Evolutionary conservation across 2,797 vertebrate species (phyloP), one percentile per base, ranked within the genome.

Genomic region (Pipistrellus pygmaeus): DNA sequence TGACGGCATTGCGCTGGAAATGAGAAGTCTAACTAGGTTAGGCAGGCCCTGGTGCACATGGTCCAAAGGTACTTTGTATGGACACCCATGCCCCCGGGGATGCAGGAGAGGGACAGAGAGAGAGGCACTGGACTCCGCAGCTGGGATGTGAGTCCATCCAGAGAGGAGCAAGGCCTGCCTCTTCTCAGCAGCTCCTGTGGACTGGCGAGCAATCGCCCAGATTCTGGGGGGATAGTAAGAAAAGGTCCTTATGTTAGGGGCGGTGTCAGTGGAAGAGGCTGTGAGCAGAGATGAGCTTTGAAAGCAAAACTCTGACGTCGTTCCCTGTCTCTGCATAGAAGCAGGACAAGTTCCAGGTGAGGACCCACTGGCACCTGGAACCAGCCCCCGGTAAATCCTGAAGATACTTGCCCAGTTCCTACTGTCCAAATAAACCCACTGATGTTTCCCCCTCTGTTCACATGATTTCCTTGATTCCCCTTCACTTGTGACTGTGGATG

Each of bases 1-100:
- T 97, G 98, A 97, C 97, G 97, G 95, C 95, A 97, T 98, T 97
- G 98, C 84, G 91, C 95, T 96, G 97, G 98, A 98, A 98, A 98
- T 97, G 98, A 98, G 98, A 98, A 98, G 97, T 97, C 97, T 98
- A 98, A 98, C 98, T 97, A 98, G 98, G 98, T 98, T 98, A 98
- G 97, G 91, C 92, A 97, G 95, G 86, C 69, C 81, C 89, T 21
- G 20, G 69, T 95, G 85, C 85, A 85, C 96, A 91, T 83, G 96
- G 94, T 93, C 95, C 96, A 85, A 78, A 77, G 92, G 94, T 60
- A 68, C 64, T 97, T 96, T 68, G 48, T 77, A 76, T 93, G 93
- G 92, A 80, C 88, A 68, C 48, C 87, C 85, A 5, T 0, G 81
- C 94, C 66, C 75, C 68, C 6, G 84, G 94, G 81, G 96, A 94